Evolutionary conservation across 2,888 invertebrate genomes (phyloP), one percentile per base, ranked within the genome.

Genomic region (Eupithecia exiguata): DNA sequence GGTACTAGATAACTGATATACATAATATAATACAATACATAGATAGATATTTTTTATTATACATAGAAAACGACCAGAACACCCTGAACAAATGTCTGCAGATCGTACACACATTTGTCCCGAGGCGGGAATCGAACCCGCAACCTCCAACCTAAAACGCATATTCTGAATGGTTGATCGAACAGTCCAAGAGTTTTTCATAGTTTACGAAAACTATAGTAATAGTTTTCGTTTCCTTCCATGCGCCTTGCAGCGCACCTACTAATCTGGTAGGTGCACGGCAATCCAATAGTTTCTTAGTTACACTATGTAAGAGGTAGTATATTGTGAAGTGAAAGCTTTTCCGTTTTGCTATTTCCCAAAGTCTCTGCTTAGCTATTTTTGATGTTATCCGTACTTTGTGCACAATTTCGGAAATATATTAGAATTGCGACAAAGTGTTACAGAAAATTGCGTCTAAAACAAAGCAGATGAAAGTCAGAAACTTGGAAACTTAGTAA

Each of bases 401-500:
- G 35, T 62, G 18, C 62, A 62, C 38, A n/a, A 38, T n/a, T 9
- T 62, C 35, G 35, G 18, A 35, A 10, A 35, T 18, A 62, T 0
- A 62, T 62, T 62, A 18, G 62, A 38, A 38, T n/a, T 65, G 18
- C 38, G 63, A 38, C 36, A 65, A 65, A 66, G 21, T 66, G 25
- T 5, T 40, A 38, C n/a, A 38, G 3, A 40, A 21, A 43, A 66
- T 38, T 38, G 25, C 25, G 21, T 36, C 49, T 61, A 68, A 68
- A 68, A 65, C 63, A 71, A 69, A 71, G 65, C 69, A 74, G 66
- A 71, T 38, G 69, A 21, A 38, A 66, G 66, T 40, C 38, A 66
- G 25, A 40, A 65, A 66, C 25, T 71, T 63, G 35, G 21, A 69
- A 71, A 74, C 74, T 74, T 71, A 74, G 69, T 75, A 72, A 69